A percentile compares a stretch with the other conserved stretches of the same genome.
Conservation (phyloP, 2,113 vertebrate species). For the Cheilinus undulatus region DNA sequence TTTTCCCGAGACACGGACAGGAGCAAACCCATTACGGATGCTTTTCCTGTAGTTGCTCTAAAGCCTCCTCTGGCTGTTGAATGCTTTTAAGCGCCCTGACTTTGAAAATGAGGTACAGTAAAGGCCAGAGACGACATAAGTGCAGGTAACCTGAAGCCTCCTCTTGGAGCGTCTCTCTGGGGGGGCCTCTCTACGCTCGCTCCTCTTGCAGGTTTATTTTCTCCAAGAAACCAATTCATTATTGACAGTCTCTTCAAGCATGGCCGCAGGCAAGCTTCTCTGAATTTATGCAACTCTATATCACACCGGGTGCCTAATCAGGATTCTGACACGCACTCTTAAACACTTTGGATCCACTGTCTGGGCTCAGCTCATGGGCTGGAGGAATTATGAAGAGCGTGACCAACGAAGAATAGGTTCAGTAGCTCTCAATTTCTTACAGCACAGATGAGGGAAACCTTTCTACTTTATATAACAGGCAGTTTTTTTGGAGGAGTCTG, state of each 20-base stretch:
- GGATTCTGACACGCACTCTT: slow-evolving; percentile 43
- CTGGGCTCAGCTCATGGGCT: slow-evolving; percentile 11
- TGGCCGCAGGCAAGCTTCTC: slow-evolving; percentile 30
- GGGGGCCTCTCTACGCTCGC: not conserved
- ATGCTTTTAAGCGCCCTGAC: slow-evolving; percentile 51
- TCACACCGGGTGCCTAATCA: slow-evolving; percentile 43
- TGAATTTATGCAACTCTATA: slow-evolving; percentile 57
- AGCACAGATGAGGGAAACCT: slow-evolving; percentile 15
- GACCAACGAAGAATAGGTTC: slow-evolving; percentile 40
- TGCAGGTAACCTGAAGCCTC: slow-evolving; percentile 34
- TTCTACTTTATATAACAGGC: not conserved
- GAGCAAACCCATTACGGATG: slow-evolving; percentile 33
- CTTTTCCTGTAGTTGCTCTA: slow-evolving; percentile 8
- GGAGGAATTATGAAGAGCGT: slow-evolving; percentile 37
- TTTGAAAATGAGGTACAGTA: slow-evolving; percentile 46
- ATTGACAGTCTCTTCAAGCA: slow-evolving; percentile 60
- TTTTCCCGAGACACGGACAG: slow-evolving; percentile 13
- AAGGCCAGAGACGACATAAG: slow-evolving; percentile 22
- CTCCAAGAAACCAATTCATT: slow-evolving; percentile 54
- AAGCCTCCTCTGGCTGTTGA: slow-evolving; percentile 39
- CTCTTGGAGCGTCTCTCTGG: slow-evolving; percentile 23
- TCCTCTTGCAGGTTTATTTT: slow-evolving; percentile 43
- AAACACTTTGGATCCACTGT: slow-evolving; percentile 43
- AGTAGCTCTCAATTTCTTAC: slow-evolving; percentile 33
- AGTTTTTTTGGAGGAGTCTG: not conserved